These are phyloP conservation scores for Ptyas mucosa DNA, from an alignment of 2,113 vertebrate species.

Conservation along the genomic window DNA sequence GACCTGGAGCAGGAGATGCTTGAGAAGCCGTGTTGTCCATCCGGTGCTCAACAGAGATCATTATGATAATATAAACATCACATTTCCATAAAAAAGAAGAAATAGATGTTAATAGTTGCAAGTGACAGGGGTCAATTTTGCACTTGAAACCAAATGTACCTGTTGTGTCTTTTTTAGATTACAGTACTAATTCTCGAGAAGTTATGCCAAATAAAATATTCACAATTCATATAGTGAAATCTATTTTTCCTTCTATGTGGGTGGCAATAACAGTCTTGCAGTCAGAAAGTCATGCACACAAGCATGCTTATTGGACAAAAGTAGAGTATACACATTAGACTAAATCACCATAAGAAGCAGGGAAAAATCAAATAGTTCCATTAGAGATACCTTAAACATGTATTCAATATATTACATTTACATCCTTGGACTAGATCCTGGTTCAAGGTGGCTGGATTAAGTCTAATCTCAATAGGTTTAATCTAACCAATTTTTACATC, in stretches of 20 bases:
- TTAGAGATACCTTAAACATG: background rate
- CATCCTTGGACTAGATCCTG: background rate
- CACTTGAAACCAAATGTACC: background rate
- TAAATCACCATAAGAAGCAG: background rate
- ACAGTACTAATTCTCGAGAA: background rate
- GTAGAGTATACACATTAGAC: background rate
- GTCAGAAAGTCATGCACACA: background rate
- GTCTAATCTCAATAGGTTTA: background rate
- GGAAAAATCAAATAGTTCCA: background rate
- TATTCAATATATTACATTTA: background rate
- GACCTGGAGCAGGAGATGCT: background rate
- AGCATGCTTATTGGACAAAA: background rate
- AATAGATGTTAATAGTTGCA: background rate
- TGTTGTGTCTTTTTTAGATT: background rate
- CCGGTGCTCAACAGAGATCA: background rate
- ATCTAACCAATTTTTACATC: background rate
- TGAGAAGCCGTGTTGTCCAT: background rate
- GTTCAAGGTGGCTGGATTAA: background rate
- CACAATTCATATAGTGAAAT: background rate
- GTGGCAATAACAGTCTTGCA: background rate
- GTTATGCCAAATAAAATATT: background rate
- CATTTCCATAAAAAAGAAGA: background rate
- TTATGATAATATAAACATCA: background rate
- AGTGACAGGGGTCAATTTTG: background rate
- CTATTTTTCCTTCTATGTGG: background rate